Base-by-base conservation (phyloP, 1,140 invertebrate species). In the Polyergus mexicanus region DNA sequence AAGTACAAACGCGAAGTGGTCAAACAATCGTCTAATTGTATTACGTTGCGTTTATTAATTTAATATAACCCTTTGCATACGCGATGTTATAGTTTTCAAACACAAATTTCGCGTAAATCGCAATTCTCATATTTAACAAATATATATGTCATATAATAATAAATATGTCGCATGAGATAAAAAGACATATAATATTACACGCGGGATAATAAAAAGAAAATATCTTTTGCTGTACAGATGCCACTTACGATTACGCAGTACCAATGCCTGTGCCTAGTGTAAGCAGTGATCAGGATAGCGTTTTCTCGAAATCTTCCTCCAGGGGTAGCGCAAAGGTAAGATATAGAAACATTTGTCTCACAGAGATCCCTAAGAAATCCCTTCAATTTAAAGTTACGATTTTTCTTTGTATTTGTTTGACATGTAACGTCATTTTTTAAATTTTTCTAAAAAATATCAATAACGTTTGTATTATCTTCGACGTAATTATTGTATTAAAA, bases 181-280 rank as follows among this genome's bases (percentile, higher is more conserved):
- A 65, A 72, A 6, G 2, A 28, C 25, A 8, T 54, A 16, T 56
- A 8, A 41, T 41, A 44, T 11, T 86, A 54, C 8, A 6, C 71
- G 25, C n/a, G 62, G 68, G 2, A 5, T 13, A 38, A 13, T 66
- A 13, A 66, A 51, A 71, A 32, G 83, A 85, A 85, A 88, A 83
- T 86, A 69, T 65, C 78, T 86, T 68, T 69, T 63, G 60, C 71
- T 87, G 89, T 80, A 16, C 92, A 95, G 95, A 96, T 93, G 95
- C 95, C 62, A 95, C 95, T 71, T 96, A 96, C 83, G 95, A 96
- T 90, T 96, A 96, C 86, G 95, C 95, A 72, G 95, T 96, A 86
- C 95, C 95, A 65, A 95, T 95, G 94, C 94, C 94, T 47, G 94
- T 94, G 88, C 93, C 94, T 89, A 95, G 94, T 78, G 93, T 93